Percentiles rank a stretch among this genome's conserved stretches.
These are phyloP conservation scores for Copidosoma aretas DNA, from an alignment of 2,888 invertebrate genomes.

Conservation along the genomic window DNA sequence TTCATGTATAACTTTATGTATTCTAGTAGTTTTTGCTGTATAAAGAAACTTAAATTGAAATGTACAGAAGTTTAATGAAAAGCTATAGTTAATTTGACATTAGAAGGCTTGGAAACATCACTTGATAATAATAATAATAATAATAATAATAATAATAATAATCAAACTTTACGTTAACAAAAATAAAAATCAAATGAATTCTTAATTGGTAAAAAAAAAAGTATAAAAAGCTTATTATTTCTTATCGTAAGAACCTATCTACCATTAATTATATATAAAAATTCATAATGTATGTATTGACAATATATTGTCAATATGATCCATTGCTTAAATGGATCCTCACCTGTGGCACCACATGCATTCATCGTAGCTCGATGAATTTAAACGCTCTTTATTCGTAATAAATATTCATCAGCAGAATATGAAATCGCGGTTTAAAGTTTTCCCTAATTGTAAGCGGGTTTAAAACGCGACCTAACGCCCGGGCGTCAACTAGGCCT, in stretches of 20 bases:
- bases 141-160: too few relatives aligned
- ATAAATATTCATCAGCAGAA: conserved; percentile 46
- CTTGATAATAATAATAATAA: too few relatives aligned
- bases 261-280: conserved; percentile 21
- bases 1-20: not conserved
- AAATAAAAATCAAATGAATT: not conserved
- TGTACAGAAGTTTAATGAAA: not conserved
- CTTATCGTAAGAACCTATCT: conserved; percentile 18
- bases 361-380: conserved; percentile 53
- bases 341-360: conserved; percentile 60
- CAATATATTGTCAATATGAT: conserved; percentile 45
- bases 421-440: conserved; percentile 32
- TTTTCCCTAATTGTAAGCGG: conserved; percentile 49
- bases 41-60: conserved; percentile 5
- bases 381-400: conserved; percentile 37
- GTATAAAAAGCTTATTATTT: conserved; percentile 14
- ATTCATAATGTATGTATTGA: conserved; percentile 28
- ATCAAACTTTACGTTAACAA: too few relatives aligned
- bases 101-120: not conserved
- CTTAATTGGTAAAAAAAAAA: not conserved
- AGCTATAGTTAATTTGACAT: not conserved
- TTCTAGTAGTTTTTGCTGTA: not conserved
- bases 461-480: conserved; percentile 61
- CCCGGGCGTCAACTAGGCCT: conserved; percentile 58
- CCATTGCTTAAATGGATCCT: conserved; percentile 56